A percentile compares a stretch with the other conserved stretches of the same genome.
These are phyloP conservation scores for Siderastrea radians DNA, from an alignment of 92 coral and sea anemone genomes.

Conservation along the genomic window DNA sequence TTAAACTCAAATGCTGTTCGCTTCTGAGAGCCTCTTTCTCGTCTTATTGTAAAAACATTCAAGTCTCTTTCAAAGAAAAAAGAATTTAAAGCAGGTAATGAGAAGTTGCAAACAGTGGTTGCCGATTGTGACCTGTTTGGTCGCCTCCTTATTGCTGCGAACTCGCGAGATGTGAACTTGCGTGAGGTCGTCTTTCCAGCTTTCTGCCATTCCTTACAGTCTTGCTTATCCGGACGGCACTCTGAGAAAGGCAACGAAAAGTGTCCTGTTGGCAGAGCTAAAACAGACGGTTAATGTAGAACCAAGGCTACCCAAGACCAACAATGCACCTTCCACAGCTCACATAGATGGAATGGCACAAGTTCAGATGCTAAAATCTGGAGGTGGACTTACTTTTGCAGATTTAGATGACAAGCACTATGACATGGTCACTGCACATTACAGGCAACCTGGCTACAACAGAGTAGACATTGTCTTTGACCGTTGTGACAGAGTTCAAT, in stretches of 20 bases:
- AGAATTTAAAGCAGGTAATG: conserved; percentile 13
- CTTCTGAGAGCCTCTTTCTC: conserved; percentile 37
- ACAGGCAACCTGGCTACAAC: background rate
- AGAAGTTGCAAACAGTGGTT: conserved; percentile 27
- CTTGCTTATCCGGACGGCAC: conserved; percentile 44
- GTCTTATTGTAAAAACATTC: conserved; percentile 28
- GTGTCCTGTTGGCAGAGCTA: conserved; percentile 18
- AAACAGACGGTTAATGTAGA: conserved; percentile 4
- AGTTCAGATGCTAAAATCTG: conserved; percentile 37
- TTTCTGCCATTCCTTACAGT: conserved; percentile 26
- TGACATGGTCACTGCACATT: conserved; percentile 8
- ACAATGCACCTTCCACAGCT: conserved; percentile 19
- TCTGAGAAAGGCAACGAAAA: conserved; percentile 39
- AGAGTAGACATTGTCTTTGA: conserved; percentile 38
- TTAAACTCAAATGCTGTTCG: conserved; percentile 27
- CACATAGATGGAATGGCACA: conserved; percentile 40
- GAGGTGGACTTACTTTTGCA: conserved; percentile 40
- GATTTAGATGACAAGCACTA: conserved; percentile 18
- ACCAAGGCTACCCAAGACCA: conserved; percentile 18
- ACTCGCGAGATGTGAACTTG: conserved; percentile 36
- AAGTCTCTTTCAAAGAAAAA: conserved; percentile 27
- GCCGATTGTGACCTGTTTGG: conserved; percentile 32
- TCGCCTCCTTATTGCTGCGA: conserved; percentile 39
- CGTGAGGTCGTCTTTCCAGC: conserved; percentile 32
- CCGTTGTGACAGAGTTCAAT: conserved; percentile 20